Evolutionary conservation across 2,113 vertebrate genomes (phyloP).

Genomic region (Oxygymnocypris stewartii): DNA sequence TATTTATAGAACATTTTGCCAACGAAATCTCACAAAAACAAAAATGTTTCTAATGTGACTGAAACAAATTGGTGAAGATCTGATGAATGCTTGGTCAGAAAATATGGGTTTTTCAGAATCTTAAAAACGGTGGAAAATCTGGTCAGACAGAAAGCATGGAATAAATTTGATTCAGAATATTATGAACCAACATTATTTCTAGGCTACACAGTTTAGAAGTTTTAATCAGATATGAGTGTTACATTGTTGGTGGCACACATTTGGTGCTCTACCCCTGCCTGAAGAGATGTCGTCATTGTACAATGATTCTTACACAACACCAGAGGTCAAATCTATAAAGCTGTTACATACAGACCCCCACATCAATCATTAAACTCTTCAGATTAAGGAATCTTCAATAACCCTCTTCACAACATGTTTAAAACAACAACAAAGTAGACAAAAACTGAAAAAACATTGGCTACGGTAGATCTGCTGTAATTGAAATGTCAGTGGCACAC

Average conservation of each 20-base stretch:
- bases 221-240: not conserved
- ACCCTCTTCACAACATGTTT: constrained; percentile 17
- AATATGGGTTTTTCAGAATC: not conserved
- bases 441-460: no score
- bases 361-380: constrained; percentile 53
- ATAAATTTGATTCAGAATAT: not conserved
- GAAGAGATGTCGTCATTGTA: not conserved
- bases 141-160: not conserved
- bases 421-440: not conserved
- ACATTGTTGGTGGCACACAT: not conserved
- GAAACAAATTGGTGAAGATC: no score
- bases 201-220: not conserved
- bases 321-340: constrained; percentile 21
- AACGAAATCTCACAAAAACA: no score
- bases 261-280: not conserved
- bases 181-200: not conserved
- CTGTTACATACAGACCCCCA: constrained; percentile 1
- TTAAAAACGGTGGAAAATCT: not conserved
- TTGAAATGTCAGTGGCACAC: not conserved
- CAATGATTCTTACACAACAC: not conserved
- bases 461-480: not conserved
- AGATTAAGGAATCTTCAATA: constrained; percentile 18
- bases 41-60: not conserved
- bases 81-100: no score
- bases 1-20: no score